Percentiles rank a stretch among this genome's conserved stretches.
Evolutionary conservation across 2,888 invertebrate species (phyloP).

Genomic region (Megaustenia siamemsis): DNA sequence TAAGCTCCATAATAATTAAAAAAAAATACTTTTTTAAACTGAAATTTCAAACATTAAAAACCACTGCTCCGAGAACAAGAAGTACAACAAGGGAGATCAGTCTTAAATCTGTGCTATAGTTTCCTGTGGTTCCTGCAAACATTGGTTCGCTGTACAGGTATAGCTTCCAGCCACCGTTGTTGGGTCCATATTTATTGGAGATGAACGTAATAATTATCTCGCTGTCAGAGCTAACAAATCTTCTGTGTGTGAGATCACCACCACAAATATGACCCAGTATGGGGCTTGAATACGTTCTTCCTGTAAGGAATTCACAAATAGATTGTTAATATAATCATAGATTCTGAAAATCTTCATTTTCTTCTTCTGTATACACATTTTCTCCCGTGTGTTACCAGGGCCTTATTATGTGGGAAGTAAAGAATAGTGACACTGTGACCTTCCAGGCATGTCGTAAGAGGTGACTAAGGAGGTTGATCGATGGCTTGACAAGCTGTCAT

Average conservation of each 20-base stretch:
- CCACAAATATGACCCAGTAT: slow-evolving; percentile 10
- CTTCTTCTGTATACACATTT: too few species aligned
- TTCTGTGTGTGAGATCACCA: neutral
- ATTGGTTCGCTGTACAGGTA: slow-evolving; percentile 2
- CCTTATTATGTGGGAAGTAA: too few species aligned
- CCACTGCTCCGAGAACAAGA: too few species aligned
- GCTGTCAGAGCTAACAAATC: neutral
- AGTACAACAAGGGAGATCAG: neutral
- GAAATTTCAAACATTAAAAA: too few species aligned
- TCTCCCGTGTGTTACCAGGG: too few species aligned
- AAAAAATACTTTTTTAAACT: too few species aligned
- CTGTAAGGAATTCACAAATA: neutral
- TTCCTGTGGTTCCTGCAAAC: neutral
- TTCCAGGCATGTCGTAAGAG: too few species aligned
- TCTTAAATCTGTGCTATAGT: neutral
- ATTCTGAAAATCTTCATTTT: neutral
- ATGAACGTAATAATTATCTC: neutral
- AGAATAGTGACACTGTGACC: too few species aligned
- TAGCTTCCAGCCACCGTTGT: neutral
- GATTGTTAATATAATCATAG: neutral
- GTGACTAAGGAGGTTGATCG: too few species aligned
- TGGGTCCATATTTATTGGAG: slow-evolving; percentile 16
- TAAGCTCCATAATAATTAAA: too few species aligned
- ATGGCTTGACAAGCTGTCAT: too few species aligned
- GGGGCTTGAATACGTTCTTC: neutral